phyloP scores from a whole-genome alignment of 1,140 invertebrate species.

The Halesus radiatus region DNA sequence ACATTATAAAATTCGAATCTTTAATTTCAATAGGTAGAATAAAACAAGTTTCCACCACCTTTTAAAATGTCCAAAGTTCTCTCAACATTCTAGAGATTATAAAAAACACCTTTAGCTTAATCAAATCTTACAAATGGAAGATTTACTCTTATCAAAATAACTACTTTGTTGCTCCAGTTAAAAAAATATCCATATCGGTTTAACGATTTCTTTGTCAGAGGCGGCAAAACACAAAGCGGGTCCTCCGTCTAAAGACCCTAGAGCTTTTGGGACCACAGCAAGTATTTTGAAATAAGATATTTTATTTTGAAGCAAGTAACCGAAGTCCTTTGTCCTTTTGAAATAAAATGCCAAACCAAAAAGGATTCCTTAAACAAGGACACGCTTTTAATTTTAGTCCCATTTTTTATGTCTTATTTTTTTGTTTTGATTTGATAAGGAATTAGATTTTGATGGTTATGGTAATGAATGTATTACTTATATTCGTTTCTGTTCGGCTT shows the following conservation, averaged over 20 bases:
- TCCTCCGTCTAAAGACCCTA: neutral
- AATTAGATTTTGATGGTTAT: constrained; percentile 2
- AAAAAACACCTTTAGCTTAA: too few species aligned
- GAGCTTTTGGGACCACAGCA: neutral
- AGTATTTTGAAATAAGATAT: constrained; percentile 57
- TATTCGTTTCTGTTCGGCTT: too few species aligned
- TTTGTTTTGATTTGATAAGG: neutral
- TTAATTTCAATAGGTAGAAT: too few species aligned
- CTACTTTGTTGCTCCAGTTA: too few species aligned
- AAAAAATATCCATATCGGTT: neutral
- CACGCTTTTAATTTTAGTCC: constrained; percentile 57
- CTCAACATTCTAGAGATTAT: neutral
- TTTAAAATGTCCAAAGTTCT: too few species aligned
- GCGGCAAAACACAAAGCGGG: constrained; percentile 44
- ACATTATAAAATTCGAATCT: too few species aligned
- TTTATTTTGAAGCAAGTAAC: constrained; percentile 56
- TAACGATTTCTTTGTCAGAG: constrained; percentile 32
- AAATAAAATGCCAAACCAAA: constrained; percentile 44
- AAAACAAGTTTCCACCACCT: too few species aligned
- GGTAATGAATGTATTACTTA: neutral
- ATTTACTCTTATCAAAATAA: too few species aligned
- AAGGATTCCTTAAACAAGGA: constrained; percentile 46
- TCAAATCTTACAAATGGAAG: too few species aligned
- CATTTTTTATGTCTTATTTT: neutral
- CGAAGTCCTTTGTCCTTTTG: constrained; percentile 50